phyloP scores from a whole-genome alignment of 2,888 invertebrate species.

The Mesorhabditis belari region DNA sequence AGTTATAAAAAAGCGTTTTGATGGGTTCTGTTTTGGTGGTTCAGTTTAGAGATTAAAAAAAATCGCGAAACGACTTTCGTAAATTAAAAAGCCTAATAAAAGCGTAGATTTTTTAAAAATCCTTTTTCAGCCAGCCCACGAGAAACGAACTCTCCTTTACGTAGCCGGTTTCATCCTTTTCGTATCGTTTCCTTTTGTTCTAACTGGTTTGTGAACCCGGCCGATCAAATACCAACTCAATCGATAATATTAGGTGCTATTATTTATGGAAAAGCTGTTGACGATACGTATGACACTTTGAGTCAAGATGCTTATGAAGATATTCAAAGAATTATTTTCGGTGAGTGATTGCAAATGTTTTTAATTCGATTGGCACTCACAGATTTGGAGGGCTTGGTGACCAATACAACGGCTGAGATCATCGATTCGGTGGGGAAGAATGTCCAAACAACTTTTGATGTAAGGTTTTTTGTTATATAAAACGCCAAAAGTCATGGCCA shows the following conservation, averaged over 20 bases:
- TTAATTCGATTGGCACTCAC: neutral
- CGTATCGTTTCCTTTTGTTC: neutral
- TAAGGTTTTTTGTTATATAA: too few species aligned
- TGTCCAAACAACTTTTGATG: neutral
- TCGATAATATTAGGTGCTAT: neutral
- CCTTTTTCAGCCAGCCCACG: too few species aligned
- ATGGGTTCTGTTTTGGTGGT: too few species aligned
- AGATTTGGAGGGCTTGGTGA: neutral
- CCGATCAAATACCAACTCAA: too few species aligned
- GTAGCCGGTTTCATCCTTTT: neutral
- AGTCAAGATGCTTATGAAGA: neutral
- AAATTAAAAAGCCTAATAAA: too few species aligned
- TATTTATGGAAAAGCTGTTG: neutral
- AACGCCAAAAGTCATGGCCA: too few species aligned
- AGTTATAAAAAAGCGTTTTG: too few species aligned
- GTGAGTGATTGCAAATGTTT: neutral
- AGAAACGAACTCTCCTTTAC: neutral
- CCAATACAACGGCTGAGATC: neutral
- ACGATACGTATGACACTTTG: neutral
- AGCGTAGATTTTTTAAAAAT: too few species aligned
- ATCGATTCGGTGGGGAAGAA: neutral
- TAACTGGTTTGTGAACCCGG: neutral
- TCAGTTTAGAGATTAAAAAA: too few species aligned
- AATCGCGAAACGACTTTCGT: too few species aligned
- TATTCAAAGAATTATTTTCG: neutral